A percentile compares a stretch with the other conserved stretches of the same genome.
Evolutionary conservation across 2,797 vertebrate genomes (phyloP).

Genomic region (Buceros bicornis): DNA sequence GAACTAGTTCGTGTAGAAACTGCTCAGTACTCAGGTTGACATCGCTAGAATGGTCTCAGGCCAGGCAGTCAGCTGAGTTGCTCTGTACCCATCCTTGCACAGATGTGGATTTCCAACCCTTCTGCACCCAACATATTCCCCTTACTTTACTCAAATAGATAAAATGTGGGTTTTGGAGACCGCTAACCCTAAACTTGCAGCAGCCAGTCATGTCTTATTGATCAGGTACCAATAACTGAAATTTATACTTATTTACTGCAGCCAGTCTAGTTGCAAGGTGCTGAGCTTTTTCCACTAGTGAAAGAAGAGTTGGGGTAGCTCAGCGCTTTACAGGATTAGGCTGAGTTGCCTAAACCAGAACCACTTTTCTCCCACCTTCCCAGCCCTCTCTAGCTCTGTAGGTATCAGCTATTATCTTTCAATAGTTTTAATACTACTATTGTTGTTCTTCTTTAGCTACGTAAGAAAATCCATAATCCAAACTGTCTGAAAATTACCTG

Average conservation of each 20-base stretch:
- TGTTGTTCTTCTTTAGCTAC: conserved; percentile 8
- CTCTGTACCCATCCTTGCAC: not conserved
- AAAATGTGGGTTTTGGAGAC: not conserved
- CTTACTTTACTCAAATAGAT: not conserved
- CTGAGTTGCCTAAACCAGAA: not conserved
- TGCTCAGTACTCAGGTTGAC: not conserved
- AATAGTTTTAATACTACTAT: not conserved
- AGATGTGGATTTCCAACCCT: not conserved
- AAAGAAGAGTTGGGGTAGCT: not conserved
- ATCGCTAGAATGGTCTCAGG: not conserved
- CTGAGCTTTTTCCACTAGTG: not conserved
- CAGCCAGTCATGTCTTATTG: not conserved
- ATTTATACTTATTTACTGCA: not conserved
- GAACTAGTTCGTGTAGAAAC: not conserved
- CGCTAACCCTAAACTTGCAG: not conserved
- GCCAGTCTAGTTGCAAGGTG: not conserved
- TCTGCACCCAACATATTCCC: not conserved
- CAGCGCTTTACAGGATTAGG: not conserved
- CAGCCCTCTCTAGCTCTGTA: not conserved
- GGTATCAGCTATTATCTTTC: not conserved
- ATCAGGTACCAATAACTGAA: not conserved
- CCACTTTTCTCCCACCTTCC: not conserved
- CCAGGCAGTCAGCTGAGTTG: not conserved
- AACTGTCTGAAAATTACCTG: conserved; percentile 14
- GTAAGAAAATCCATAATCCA: conserved; percentile 1